phyloP scores from a whole-genome alignment of 2,797 vertebrate genomes.

The Ctenopoma multispine region DNA sequence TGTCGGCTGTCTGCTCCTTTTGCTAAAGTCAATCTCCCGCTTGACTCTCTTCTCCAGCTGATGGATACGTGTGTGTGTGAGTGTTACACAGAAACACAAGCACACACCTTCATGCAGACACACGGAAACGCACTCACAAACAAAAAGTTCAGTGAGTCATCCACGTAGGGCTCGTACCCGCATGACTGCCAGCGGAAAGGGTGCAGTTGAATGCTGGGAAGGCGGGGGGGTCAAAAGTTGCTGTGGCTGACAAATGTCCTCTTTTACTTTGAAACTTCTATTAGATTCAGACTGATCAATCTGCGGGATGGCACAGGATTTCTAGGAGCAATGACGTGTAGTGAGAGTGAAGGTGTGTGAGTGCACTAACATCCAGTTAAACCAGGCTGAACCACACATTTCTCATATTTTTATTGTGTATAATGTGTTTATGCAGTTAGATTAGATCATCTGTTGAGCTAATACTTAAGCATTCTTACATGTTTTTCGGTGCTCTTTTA shows the following conservation, averaged over 20 bases:
- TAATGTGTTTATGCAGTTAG: not conserved
- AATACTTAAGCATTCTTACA: not conserved
- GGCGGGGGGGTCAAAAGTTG: not conserved
- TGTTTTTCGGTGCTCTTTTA: too few relatives aligned
- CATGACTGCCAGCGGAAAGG: conserved; percentile 42
- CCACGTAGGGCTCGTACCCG: conserved; percentile 40
- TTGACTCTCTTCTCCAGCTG: conserved; percentile 68
- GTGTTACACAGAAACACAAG: conserved; percentile 23
- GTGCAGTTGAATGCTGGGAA: conserved; percentile 38
- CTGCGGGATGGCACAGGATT: conserved; percentile 15
- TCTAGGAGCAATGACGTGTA: conserved; percentile 35
- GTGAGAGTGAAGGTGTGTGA: not conserved
- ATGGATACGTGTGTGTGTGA: conserved; percentile 29
- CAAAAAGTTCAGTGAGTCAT: conserved; percentile 53
- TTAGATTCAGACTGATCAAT: conserved; percentile 77
- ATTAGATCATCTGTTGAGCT: not conserved
- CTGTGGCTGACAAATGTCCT: conserved; percentile 57
- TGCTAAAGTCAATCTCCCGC: conserved; percentile 76
- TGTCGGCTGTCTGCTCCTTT: conserved; percentile 65
- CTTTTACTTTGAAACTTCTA: too few relatives aligned
- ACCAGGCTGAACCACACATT: too few relatives aligned
- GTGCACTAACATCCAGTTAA: not conserved
- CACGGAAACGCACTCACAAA: conserved; percentile 43
- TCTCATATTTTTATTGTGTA: not conserved
- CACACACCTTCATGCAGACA: conserved; percentile 44